These are phyloP conservation scores for Apamea crenata DNA, from an alignment of 2,888 invertebrate species.

Conservation along the genomic window DNA sequence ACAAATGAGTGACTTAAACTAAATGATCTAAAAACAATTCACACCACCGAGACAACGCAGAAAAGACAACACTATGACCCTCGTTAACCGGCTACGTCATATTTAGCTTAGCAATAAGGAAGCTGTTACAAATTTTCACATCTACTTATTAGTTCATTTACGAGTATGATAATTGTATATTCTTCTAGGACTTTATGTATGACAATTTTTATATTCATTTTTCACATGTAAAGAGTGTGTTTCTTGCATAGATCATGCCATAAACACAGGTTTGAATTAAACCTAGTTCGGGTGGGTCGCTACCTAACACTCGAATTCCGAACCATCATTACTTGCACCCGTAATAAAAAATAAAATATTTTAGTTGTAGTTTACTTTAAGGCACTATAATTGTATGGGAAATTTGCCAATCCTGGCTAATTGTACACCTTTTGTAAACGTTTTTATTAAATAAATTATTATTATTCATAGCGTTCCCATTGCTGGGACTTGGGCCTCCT, in stretches of 20 bases:
- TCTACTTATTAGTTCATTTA: slow-evolving; percentile 7
- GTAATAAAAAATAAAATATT: no score
- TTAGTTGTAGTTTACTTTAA: no score
- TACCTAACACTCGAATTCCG: no score
- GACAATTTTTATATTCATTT: not conserved
- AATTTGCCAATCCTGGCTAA: no score
- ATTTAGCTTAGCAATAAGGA: slow-evolving; percentile 28
- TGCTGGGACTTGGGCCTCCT: not conserved
- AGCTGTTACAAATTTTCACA: slow-evolving; percentile 22
- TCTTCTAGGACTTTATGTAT: not conserved
- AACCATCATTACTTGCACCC: no score
- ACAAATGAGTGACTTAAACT: no score
- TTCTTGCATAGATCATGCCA: not conserved
- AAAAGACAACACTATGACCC: not conserved
- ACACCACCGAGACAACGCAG: not conserved
- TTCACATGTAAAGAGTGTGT: not conserved
- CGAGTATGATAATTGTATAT: slow-evolving; percentile 1
- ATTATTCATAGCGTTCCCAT: not conserved
- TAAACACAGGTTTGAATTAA: no score
- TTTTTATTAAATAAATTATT: no score
- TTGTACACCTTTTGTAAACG: no score
- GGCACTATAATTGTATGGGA: no score
- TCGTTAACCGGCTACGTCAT: slow-evolving; percentile 7
- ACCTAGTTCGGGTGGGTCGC: no score
- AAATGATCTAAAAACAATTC: not conserved